Evolutionary conservation across 2,113 vertebrate species (phyloP).

Genomic region (Microtus oregoni): DNA sequence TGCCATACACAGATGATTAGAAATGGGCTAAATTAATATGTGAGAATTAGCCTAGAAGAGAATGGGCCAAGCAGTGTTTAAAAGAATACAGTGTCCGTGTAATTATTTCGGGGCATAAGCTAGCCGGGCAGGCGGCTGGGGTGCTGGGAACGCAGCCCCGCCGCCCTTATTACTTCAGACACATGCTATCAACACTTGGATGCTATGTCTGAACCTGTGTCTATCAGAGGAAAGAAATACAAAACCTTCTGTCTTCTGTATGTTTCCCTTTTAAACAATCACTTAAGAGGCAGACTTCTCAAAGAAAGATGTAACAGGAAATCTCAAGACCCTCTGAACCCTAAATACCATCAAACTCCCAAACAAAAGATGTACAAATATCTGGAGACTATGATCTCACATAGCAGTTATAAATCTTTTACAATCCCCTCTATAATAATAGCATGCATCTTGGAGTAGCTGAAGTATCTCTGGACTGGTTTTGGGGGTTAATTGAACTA

Average conservation of each 20-base stretch:
- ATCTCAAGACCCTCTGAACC: constrained; percentile 7
- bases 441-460: background rate
- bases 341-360: background rate
- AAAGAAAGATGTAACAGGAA: background rate
- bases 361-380: background rate
- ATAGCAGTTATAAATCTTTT: background rate
- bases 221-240: background rate
- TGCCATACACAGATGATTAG: too few species aligned
- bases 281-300: background rate
- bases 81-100: too few species aligned
- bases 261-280: background rate
- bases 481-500: background rate
- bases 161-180: too few species aligned
- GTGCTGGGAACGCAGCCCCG: too few species aligned
- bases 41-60: too few species aligned
- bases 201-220: background rate
- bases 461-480: background rate
- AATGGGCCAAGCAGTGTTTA: too few species aligned
- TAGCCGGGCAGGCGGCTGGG: too few species aligned
- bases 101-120: too few species aligned
- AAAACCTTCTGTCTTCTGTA: background rate
- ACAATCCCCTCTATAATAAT: background rate
- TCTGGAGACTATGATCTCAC: background rate
- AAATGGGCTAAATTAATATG: too few species aligned
- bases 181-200: background rate